phyloP scores from a whole-genome alignment of 2,797 vertebrate species.

The Helarctos malayanus region DNA sequence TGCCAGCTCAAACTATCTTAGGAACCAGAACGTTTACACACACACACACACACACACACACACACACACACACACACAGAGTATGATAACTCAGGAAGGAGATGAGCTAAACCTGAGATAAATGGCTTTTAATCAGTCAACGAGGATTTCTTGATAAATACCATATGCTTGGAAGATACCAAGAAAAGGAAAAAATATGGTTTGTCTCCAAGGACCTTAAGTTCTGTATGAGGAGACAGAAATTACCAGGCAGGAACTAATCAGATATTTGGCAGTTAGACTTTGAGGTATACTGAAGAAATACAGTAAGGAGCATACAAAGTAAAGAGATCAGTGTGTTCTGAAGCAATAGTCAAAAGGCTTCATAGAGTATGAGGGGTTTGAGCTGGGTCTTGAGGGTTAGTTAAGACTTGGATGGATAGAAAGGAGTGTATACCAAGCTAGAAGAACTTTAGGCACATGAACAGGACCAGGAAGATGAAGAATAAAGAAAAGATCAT shows the following conservation, averaged over 20 bases:
- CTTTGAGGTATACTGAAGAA: neutral
- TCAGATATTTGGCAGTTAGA: neutral
- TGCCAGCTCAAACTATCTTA: neutral
- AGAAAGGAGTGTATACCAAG: neutral
- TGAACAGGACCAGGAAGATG: neutral
- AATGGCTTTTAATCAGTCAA: neutral
- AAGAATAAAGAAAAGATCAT: neutral
- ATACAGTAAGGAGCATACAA: neutral
- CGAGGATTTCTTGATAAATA: conserved; percentile 13
- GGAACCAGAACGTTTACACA: neutral
- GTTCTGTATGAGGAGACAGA: neutral
- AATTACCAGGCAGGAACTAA: neutral
- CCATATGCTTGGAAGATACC: neutral
- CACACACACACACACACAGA: neutral
- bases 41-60: neutral
- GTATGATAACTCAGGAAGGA: neutral
- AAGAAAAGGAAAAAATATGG: neutral
- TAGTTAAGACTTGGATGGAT: neutral
- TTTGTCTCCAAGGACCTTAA: conserved; percentile 27
- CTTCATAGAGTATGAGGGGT: neutral
- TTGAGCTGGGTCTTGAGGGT: neutral
- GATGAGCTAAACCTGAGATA: neutral
- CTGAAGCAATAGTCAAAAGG: neutral
- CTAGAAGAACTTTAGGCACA: neutral
- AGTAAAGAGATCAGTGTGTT: neutral